These are phyloP conservation scores for Pteropus alecto DNA, from an alignment of 2,113 vertebrate species.

Conservation along the genomic window DNA sequence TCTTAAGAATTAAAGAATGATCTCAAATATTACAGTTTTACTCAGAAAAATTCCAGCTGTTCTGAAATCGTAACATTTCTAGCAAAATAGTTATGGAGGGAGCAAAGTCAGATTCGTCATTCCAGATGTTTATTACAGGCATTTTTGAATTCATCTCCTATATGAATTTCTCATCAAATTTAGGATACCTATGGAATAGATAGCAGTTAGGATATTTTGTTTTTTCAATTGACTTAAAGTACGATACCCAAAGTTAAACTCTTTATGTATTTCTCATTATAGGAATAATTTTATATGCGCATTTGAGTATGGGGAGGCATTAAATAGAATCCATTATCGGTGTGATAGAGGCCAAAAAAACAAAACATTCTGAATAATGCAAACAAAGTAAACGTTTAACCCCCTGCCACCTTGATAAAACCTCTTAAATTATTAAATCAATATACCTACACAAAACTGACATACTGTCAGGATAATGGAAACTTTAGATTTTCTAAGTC, in stretches of 20 bases:
- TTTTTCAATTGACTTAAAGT: background rate
- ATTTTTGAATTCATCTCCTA: background rate
- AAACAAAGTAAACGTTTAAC: constrained; percentile 67
- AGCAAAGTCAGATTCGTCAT: background rate
- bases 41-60: constrained; percentile 17
- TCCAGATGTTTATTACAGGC: background rate
- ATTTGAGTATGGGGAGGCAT: background rate
- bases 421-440: constrained; percentile 72
- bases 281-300: constrained; percentile 10
- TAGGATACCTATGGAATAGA: background rate
- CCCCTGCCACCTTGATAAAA: constrained; percentile 66
- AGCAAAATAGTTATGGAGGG: background rate
- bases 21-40: background rate
- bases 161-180: constrained; percentile 1
- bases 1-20: constrained; percentile 9
- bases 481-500: constrained; percentile 75
- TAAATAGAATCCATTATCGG: constrained; percentile 47
- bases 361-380: constrained; percentile 69
- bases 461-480: constrained; percentile 68
- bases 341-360: background rate
- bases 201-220: constrained; percentile 7
- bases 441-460: constrained; percentile 69
- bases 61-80: constrained; percentile 30
- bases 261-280: background rate
- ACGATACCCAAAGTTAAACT: background rate